These are phyloP conservation scores for Caenorhabditis latens DNA, from an alignment of 1,140 invertebrate genomes.

Conservation along the genomic window DNA sequence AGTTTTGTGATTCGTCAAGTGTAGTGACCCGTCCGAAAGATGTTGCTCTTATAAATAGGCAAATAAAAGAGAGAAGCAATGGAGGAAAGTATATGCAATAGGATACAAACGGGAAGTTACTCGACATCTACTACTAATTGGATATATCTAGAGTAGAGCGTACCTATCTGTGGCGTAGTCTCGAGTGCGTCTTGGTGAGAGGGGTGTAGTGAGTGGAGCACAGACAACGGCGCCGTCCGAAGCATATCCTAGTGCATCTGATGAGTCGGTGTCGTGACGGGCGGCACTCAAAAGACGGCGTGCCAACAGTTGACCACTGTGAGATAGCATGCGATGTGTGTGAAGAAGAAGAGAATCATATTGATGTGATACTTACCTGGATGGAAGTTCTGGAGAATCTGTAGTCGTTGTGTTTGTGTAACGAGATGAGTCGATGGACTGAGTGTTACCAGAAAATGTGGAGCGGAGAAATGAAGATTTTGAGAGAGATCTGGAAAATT, in stretches of 20 bases:
- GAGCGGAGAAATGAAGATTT: conserved; percentile 37
- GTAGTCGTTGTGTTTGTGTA: conserved; percentile 43
- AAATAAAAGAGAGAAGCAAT: neutral
- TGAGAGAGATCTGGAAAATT: conserved; percentile 21
- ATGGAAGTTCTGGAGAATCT: conserved; percentile 40
- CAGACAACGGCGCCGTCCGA: conserved; percentile 33
- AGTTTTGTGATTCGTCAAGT: neutral
- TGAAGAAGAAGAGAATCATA: neutral
- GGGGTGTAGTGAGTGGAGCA: conserved; percentile 41
- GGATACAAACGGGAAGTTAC: conserved; percentile 43
- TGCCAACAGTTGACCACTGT: conserved; percentile 54
- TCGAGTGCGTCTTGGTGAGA: conserved; percentile 52
- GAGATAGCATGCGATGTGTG: conserved; percentile 19
- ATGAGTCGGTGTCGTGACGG: conserved; percentile 42
- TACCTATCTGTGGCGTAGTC: conserved; percentile 54
- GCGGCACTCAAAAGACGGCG: conserved; percentile 46
- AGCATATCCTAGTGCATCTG: conserved; percentile 41
- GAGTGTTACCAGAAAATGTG: conserved; percentile 27
- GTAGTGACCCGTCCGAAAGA: neutral
- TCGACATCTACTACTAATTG: conserved; percentile 16
- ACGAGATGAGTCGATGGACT: conserved; percentile 26
- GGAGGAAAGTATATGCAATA: neutral
- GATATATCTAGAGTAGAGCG: neutral
- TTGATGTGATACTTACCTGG: neutral
- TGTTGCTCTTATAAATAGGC: neutral